phyloP scores from a whole-genome alignment of 2,113 vertebrate species.

The Geococcyx californianus region DNA sequence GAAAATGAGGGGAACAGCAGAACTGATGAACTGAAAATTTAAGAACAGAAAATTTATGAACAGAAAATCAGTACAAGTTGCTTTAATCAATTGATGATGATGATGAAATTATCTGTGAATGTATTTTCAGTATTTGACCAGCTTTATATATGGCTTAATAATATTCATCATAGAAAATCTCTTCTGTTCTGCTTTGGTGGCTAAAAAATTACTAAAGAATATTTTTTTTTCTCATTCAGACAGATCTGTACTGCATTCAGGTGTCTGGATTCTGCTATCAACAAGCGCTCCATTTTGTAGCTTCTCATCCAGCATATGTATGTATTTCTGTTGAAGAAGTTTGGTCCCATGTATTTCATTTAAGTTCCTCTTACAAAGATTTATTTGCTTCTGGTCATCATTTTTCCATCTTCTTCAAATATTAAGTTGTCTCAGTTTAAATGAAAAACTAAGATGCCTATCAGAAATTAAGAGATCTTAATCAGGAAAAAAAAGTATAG shows the following conservation, averaged over 20 bases:
- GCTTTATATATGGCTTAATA: background rate
- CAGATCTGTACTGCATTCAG: background rate
- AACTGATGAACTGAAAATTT: background rate
- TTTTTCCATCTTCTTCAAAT: background rate
- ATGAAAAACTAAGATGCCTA: no score
- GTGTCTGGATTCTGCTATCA: background rate
- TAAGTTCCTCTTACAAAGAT: background rate
- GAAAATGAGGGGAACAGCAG: background rate
- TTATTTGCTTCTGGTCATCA: background rate
- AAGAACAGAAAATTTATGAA: background rate
- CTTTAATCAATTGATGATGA: conserved; percentile 20
- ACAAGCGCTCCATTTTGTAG: background rate
- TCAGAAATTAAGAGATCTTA: no score
- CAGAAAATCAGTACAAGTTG: background rate
- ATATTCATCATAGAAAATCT: background rate
- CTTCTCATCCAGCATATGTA: fast-evolving
- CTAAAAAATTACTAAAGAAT: background rate
- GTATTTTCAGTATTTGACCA: conserved; percentile 8
- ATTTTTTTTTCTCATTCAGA: background rate
- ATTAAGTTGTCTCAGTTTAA: no score
- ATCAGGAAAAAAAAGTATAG: no score
- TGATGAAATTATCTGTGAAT: conserved; percentile 5
- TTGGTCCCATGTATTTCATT: background rate
- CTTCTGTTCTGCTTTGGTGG: background rate
- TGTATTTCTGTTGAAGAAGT: background rate